Evolutionary conservation across 2,888 invertebrate genomes (phyloP), one percentile per base, ranked within the genome.

Genomic region (Melitaea athalia): DNA sequence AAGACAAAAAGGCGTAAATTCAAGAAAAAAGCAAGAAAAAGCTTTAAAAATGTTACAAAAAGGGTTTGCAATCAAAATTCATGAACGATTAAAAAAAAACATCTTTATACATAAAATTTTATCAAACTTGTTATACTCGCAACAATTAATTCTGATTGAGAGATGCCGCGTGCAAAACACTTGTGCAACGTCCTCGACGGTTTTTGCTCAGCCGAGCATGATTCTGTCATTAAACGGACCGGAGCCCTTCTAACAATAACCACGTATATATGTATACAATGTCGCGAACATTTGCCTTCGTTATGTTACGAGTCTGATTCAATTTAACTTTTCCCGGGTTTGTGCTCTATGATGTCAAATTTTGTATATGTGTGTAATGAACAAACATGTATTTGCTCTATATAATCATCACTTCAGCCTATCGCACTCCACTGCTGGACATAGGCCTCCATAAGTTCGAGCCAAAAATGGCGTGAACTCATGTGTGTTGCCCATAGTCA

Each of bases 161-260:
- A 81, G 78, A 80, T 80, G 77, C 77, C 78, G 73, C 79, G 78
- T 78, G 76, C 76, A 72, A 75, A 76, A 74, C 79, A 79, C 73
- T 82, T 76, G 80, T 75, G 75, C 74, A 75, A 72, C 71, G 79
- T 75, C 79, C 78, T 79, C 79, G 76, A 68, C 77, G 70, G 71
- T 81, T 84, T 80, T 83, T 84, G 85, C 86, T 85, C 77, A 71
- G 77, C 78, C 77, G 71, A 85, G 85, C 87, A 79, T 82, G 81
- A 80, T 77, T 80, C 75, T 68, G 71, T 75, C 75, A 75, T 79
- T 81, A 75, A 72, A 64, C 67, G 65, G 64, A 57, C 67, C 73
- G 47, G 75, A 75, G 79, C 81, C 83, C 82, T 80, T 79, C 80
- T 76, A 79, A 77, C 74, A 68, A 71, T 71, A 65, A 71, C 68